Base-by-base conservation (phyloP, 2,113 vertebrate genomes). In the Ancistrus triradiatus region DNA sequence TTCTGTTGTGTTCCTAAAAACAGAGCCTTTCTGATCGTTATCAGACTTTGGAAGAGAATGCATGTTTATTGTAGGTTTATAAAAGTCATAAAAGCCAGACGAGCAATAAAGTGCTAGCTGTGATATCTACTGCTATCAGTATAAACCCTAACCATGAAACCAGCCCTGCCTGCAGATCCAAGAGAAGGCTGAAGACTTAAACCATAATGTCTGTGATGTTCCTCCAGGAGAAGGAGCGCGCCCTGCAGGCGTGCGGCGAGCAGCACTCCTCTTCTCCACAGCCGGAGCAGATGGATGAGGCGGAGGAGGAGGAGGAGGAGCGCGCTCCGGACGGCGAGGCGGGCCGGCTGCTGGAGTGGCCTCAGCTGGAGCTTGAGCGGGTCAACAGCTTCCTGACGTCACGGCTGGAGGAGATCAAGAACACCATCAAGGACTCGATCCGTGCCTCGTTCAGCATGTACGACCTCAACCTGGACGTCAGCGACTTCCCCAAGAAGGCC, bases 311-410 rank as follows among this genome's bases (percentile, higher is more conserved):
- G 0, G 86, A 87, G 1, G 85, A 87, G 2, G 85, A 87, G 53
- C 70, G 84, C 27, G 35, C 74, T 9, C 53, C 74, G 1, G 87
- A 89, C 1, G 81, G 76, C 1, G 88, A 90, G 50, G 77, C 80
- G 1, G 90, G 92, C 56, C 90, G 90, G 59, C 83, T 96, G 46
- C 82, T 95, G 40, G 92, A 97, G 59, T 98, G 96, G 95, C 95
- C 95, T 0, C 92, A 95, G 79, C 84, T 86, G 70, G 95, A 99
- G 72, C 84, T 99, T 43, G 94, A 97, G 77, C 88, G 93, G 0
- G 96, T 99, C 63, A 99, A 94, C 87, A 97, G 91, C 81, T 98
- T 99, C 72, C 87, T 99, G 71, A 99, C 91, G 70, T 97, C 92
- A 81, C 92, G 94, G 14, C 87, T 99, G 19, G 95, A 97, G 77